Conservation (phyloP, 2,888 invertebrate species). For the Coleophora deauratella region DNA sequence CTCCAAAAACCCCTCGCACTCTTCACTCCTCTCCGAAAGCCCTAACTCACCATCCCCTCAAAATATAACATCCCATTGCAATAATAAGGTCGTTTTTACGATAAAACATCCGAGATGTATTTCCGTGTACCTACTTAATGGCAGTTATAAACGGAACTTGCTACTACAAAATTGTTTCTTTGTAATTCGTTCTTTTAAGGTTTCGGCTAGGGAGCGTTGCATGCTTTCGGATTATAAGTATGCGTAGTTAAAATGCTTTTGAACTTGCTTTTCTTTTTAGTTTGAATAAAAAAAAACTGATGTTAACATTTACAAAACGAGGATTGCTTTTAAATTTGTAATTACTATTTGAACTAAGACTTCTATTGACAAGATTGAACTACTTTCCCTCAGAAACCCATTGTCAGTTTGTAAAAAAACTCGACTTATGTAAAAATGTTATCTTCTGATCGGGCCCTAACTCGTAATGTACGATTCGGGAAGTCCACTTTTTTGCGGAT, state of each 20-base stretch:
- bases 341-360: too few relatives aligned
- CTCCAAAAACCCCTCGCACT: slow-evolving; percentile 46
- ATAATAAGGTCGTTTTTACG: slow-evolving; percentile 64
- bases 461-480: too few relatives aligned
- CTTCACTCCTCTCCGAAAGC: slow-evolving; percentile 49
- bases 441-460: too few relatives aligned
- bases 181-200: slow-evolving; percentile 35
- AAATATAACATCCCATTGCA: slow-evolving; percentile 63
- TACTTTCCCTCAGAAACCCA: too few relatives aligned
- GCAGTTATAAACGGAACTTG: slow-evolving; percentile 52
- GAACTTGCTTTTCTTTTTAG: slow-evolving; percentile 9
- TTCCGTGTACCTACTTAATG: slow-evolving; percentile 56
- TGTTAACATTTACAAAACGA: slow-evolving; percentile 4
- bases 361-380: too few relatives aligned
- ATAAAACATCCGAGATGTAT: slow-evolving; percentile 43
- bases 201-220: slow-evolving; percentile 20
- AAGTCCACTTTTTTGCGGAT: too few relatives aligned
- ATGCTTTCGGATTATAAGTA: slow-evolving; percentile 14
- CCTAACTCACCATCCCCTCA: slow-evolving; percentile 48
- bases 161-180: slow-evolving; percentile 37
- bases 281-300: too few relatives aligned
- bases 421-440: too few relatives aligned
- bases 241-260: slow-evolving; percentile 12
- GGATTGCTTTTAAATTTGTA: too few relatives aligned
- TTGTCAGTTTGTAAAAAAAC: too few relatives aligned